Evolutionary conservation across 2,888 invertebrate genomes (phyloP), one percentile per base, ranked within the genome.

Genomic region (Heliconius aoede): DNA sequence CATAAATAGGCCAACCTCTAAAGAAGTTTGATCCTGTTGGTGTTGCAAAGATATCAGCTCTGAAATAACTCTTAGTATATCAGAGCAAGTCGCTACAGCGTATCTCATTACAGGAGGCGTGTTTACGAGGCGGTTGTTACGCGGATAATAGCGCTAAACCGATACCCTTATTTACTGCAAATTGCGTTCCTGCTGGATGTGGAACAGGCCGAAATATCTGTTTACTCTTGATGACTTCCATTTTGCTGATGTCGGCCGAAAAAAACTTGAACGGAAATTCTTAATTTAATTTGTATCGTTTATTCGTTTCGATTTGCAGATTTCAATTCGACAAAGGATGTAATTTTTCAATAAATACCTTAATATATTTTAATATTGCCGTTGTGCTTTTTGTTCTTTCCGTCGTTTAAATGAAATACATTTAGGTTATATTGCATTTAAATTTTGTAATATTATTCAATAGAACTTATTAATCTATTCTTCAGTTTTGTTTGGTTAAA

Each of bases 131-230:
- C 76, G 73, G 73, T 74, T 73, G 69, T 78, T 73, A 55, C 75
- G 81, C 84, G 88, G 89, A 91, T 93, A 93, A 93, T 92, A 91
- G 90, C 88, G 89, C 89, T 90, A 88, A 89, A 89, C 92, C 93
- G 90, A 93, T 93, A 91, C 90, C 92, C 93, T 92, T 93, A 92
- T 93, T 93, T 93, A 93, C 92, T 92, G 92, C 93, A 92, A 92
- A 93, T 93, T 92, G 91, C 89, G 89, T 82, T 81, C 72, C 75
- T 78, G 81, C 76, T 74, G 75, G 79, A 81, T 76, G 74, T 71
- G 71, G 80, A 73, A 78, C 78, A 74, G 51, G 36, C 72, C 65
- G 51, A 72, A 64, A 64, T 65, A 75, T 71, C 75, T 75, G 74
- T 67, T 79, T 73, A 73, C 60, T 36, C 40, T 74, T 65, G 74